A percentile compares a stretch with the other conserved stretches of the same genome.
phyloP scores from a whole-genome alignment of 2,888 invertebrate species.

The Balanococcus diminutus region DNA sequence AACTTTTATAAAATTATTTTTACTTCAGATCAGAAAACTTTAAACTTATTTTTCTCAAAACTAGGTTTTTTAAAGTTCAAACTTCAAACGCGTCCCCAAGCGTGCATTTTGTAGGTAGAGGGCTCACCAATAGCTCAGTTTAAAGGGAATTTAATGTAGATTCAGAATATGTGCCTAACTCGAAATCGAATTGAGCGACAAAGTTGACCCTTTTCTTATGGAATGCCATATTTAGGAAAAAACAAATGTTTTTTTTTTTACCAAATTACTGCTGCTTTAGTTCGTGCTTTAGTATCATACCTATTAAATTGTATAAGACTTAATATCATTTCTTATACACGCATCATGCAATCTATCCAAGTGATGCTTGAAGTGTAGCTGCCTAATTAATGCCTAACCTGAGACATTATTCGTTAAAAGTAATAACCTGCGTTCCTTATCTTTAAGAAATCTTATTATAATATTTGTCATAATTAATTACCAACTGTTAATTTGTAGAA shows the following conservation, averaged over 20 bases:
- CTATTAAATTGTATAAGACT: background rate
- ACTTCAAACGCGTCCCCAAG: too few relatives aligned
- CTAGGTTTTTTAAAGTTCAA: too few relatives aligned
- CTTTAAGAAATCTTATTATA: background rate
- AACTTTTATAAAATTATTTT: too few relatives aligned
- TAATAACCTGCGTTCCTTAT: background rate
- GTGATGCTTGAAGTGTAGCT: background rate
- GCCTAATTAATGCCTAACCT: background rate
- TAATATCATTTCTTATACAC: background rate
- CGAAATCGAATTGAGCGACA: too few relatives aligned
- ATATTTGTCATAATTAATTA: conserved; percentile 20
- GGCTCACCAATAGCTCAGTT: too few relatives aligned
- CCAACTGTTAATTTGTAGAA: background rate
- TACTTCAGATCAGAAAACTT: too few relatives aligned
- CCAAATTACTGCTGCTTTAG: background rate
- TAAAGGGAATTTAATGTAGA: too few relatives aligned
- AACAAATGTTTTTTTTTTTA: background rate
- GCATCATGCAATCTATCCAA: background rate
- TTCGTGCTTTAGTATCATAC: too few relatives aligned
- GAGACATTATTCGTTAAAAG: background rate
- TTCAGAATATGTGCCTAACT: too few relatives aligned
- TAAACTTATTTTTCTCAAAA: too few relatives aligned
- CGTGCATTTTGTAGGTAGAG: too few relatives aligned
- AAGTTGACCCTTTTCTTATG: background rate
- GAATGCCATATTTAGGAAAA: background rate